phyloP scores from a whole-genome alignment of 2,888 invertebrate species.

The Drosophila vallismaia region DNA sequence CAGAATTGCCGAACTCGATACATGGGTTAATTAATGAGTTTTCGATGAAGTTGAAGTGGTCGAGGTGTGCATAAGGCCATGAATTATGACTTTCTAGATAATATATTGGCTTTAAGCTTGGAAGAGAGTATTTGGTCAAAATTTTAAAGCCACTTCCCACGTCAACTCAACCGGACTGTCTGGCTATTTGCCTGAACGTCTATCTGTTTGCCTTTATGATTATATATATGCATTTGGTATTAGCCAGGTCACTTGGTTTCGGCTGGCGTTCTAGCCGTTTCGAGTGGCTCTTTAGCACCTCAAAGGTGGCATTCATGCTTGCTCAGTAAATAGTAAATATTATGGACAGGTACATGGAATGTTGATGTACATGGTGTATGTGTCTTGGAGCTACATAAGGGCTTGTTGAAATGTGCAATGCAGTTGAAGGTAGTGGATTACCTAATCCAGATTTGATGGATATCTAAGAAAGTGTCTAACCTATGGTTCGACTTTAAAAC shows the following conservation, averaged over 20 bases:
- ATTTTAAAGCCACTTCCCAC: conserved; percentile 13
- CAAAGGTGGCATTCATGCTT: conserved; percentile 29
- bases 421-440: background rate
- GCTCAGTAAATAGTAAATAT: conserved; percentile 33
- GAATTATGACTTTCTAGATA: conserved; percentile 2
- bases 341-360: conserved; percentile 18
- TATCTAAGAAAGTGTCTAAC: background rate
- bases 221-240: conserved; percentile 39
- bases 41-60: conserved; percentile 25
- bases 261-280: conserved; percentile 16
- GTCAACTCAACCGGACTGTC: background rate
- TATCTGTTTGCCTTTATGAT: conserved; percentile 41
- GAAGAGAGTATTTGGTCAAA: background rate
- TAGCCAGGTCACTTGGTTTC: conserved; percentile 25
- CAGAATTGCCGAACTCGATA: background rate
- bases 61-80: background rate
- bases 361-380: conserved; percentile 3
- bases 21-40: conserved; percentile 31
- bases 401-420: conserved; percentile 6
- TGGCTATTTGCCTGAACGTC: conserved; percentile 19
- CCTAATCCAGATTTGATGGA: background rate
- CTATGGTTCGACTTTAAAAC: background rate
- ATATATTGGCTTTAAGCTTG: background rate
- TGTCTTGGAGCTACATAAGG: conserved; percentile 2
- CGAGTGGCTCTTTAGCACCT: conserved; percentile 39